Evolutionary conservation across 2,797 vertebrate genomes (phyloP), one percentile per base, ranked within the genome.

Genomic region (Serranus cabrilla): DNA sequence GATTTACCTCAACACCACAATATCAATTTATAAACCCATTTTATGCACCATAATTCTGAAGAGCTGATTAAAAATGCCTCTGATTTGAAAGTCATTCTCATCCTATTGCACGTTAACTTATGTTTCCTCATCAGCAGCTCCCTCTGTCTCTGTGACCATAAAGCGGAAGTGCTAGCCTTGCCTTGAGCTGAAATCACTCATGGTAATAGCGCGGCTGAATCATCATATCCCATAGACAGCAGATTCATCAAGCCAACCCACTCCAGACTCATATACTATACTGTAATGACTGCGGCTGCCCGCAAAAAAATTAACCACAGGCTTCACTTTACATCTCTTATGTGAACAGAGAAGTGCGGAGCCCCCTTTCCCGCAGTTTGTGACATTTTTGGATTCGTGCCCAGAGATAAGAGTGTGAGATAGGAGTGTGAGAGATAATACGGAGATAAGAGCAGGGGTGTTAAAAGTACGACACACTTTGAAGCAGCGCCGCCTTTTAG

Each of bases 141-240:
- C 60, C 81, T 87, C 83, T 78, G 72, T 89, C 78, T 88, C 82
- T 67, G 69, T 68, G 81, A 74, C 89, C 83, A 81, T 81, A 91
- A 91, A 88, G 83, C 25, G 74, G 66, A 78, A 86, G 90, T 71
- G 85, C 87, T 69, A 75, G 88, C 78, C 82, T 81, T 23, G 87
- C 83, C 89, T 80, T 68, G 76, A 80, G 90, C 80, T 85, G 88
- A 87, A 90, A 93, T 92, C 85, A 91, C 85, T 92, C 91, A 87
- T 83, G 84, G 84, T 94, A 91, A 92, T 91, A 78, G 89, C 9
- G 2, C 21, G 66, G 90, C 92, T 92, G 93, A 94, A 92, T 92
- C 93, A 91, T 92, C 92, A 92, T 89, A 92, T 90, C 87, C 74
- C 65, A 83, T 51, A 88, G 92, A 93, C 92, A 90, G 91, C 85